A percentile compares a stretch with the other conserved stretches of the same genome.
These are phyloP conservation scores for Strigamia maritima DNA, from an alignment of 2,888 invertebrate species.

Conservation along the genomic window DNA sequence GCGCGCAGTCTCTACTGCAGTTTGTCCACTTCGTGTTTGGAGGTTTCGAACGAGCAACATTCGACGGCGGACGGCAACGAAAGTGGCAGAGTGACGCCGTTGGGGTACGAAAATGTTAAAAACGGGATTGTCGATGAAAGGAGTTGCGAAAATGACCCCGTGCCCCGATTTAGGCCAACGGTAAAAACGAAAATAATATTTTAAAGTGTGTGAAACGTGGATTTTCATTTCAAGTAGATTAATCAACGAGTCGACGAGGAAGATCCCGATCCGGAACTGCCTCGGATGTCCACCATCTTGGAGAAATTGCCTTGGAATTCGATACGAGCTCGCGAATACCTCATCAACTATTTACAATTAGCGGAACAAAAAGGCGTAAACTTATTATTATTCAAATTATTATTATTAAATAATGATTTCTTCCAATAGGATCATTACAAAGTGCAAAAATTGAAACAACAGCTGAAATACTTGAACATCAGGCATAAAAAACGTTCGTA, in stretches of 20 bases:
- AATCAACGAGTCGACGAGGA: conserved; percentile 24
- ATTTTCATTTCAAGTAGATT: neutral
- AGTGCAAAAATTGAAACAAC: conserved; percentile 27
- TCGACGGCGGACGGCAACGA: neutral
- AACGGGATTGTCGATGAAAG: neutral
- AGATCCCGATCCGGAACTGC: conserved; percentile 25
- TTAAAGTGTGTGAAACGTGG: no score
- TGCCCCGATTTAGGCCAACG: neutral
- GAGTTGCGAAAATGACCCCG: neutral
- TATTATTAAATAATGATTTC: neutral
- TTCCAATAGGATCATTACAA: conserved; percentile 22
- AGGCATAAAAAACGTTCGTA: conserved; percentile 31
- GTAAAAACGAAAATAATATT: neutral
- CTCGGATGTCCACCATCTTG: conserved; percentile 36
- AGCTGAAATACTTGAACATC: conserved; percentile 28
- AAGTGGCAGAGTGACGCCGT: neutral
- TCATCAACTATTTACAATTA: neutral
- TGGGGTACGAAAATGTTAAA: neutral
- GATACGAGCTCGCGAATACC: conserved; percentile 19
- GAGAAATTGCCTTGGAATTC: conserved; percentile 35
- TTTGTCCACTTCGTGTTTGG: neutral
- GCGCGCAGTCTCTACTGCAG: neutral
- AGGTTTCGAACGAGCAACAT: neutral
- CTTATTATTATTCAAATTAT: no score
- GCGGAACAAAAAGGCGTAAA: conserved; percentile 8